A percentile compares a stretch with the other conserved stretches of the same genome.
Conservation (phyloP, 2,797 vertebrate genomes). For the Enteromius afrohamiltoni region DNA sequence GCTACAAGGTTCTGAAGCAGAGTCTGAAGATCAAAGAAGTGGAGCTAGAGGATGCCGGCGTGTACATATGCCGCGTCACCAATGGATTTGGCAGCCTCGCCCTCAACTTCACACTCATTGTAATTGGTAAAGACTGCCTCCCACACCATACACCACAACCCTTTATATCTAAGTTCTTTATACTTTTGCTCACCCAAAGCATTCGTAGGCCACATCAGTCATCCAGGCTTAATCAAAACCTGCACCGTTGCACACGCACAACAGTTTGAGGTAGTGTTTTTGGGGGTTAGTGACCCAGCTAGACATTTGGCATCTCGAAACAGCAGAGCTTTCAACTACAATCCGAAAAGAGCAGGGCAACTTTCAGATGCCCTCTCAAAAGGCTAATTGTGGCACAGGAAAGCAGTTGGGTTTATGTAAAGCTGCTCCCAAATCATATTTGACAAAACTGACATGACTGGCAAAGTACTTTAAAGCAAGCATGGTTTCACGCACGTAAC, state of each 20-base stretch:
- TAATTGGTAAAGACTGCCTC: constrained; percentile 62
- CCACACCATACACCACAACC: constrained; percentile 23
- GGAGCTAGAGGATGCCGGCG: constrained; percentile 65
- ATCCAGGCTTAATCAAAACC: constrained; percentile 53
- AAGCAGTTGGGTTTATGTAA: constrained; percentile 42
- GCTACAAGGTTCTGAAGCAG: constrained; percentile 63
- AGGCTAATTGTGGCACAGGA: constrained; percentile 48
- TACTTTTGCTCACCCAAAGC: constrained; percentile 37
- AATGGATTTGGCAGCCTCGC: constrained; percentile 71
- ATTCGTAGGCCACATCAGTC: constrained; percentile 44
- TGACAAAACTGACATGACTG: constrained; percentile 52
- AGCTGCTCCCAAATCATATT: constrained; percentile 51
- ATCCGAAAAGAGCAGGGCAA: constrained; percentile 3
- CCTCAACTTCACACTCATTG: constrained; percentile 69
- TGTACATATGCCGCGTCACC: constrained; percentile 67
- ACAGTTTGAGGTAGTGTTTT: constrained; percentile 27
- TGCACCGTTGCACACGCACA: constrained; percentile 21
- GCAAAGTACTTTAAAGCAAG: constrained; percentile 50
- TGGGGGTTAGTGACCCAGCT: background rate
- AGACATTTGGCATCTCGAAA: constrained; percentile 36
- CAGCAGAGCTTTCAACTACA: constrained; percentile 30
- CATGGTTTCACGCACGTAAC: constrained; percentile 56
- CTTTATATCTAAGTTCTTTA: constrained; percentile 35
- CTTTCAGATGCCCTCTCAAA: constrained; percentile 48
- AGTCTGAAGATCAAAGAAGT: constrained; percentile 67